These are phyloP conservation scores for Damaliscus lunatus DNA, from an alignment of 2,113 vertebrate genomes.

Conservation along the genomic window DNA sequence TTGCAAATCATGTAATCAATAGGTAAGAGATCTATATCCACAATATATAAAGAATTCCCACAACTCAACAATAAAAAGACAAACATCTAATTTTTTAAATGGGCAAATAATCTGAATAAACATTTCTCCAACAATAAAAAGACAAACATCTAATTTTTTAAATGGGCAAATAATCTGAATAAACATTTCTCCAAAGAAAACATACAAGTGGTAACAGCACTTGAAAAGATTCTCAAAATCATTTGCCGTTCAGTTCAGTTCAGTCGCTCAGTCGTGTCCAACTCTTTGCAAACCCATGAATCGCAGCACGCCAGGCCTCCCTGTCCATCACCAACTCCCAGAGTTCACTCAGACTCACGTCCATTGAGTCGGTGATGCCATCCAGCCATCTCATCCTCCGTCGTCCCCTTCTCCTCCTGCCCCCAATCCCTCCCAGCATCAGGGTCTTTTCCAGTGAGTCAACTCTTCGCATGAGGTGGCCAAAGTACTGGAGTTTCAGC, in stretches of 20 bases:
- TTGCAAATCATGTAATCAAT: not conserved
- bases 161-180: not conserved
- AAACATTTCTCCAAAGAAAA: not conserved
- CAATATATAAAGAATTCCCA: not conserved
- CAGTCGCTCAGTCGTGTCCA: accelerated
- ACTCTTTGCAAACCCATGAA: not conserved
- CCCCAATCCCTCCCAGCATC: no score
- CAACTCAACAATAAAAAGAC: not conserved
- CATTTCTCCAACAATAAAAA: not conserved
- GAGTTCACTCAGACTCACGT: not conserved
- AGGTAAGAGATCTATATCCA: not conserved
- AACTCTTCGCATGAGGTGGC: no score
- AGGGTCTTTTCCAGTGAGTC: no score
- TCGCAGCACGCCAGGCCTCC: not conserved
- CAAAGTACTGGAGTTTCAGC: no score
- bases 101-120: not conserved
- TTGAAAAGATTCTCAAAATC: not conserved
- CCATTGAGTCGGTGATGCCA: not conserved
- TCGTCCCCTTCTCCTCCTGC: not conserved
- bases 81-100: not conserved
- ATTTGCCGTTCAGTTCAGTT: not conserved
- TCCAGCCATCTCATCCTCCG: not conserved
- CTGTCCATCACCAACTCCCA: not conserved
- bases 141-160: not conserved
- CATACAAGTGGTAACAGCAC: not conserved